Evolutionary conservation across 2,797 vertebrate genomes (phyloP).

Genomic region (Chrosomus eos): DNA sequence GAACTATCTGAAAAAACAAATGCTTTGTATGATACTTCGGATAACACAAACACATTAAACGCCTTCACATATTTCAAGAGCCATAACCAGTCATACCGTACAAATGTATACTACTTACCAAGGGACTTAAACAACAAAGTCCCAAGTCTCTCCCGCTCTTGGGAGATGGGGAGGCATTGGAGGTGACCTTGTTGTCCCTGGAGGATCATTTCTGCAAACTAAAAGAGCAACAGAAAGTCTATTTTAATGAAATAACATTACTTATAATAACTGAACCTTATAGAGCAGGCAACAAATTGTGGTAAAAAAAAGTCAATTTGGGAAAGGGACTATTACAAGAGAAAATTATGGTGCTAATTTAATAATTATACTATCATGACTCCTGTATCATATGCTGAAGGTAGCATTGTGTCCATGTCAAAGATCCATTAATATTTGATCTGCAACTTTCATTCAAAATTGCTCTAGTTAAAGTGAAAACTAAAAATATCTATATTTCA

Average conservation of each 20-base stretch:
- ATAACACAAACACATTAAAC: neutral
- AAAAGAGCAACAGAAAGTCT: slow-evolving; percentile 8
- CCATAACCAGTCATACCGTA: neutral
- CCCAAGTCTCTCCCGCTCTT: slow-evolving; percentile 22
- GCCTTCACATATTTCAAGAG: neutral
- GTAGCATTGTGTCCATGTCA: neutral
- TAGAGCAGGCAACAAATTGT: neutral
- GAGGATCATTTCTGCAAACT: slow-evolving; percentile 33
- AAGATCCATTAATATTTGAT: slow-evolving; percentile 13
- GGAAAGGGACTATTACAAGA: neutral
- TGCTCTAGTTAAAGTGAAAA: neutral
- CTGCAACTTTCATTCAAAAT: slow-evolving; percentile 8
- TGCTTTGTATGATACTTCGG: neutral
- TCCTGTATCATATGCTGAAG: slow-evolving; percentile 2
- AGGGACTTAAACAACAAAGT: slow-evolving; percentile 4
- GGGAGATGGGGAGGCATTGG: slow-evolving; percentile 16
- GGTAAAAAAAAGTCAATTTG: neutral
- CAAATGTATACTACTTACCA: neutral
- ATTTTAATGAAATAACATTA: neutral
- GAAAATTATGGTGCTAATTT: neutral
- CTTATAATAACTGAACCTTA: slow-evolving; percentile 17
- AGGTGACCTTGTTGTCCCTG: slow-evolving; percentile 15
- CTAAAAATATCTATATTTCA: neutral
- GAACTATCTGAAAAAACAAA: neutral
- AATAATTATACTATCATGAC: slow-evolving; percentile 16